Percentiles rank a stretch among this genome's conserved stretches.
Evolutionary conservation across 2,113 vertebrate species (phyloP).

Genomic region (Antechinus stuartii): DNA sequence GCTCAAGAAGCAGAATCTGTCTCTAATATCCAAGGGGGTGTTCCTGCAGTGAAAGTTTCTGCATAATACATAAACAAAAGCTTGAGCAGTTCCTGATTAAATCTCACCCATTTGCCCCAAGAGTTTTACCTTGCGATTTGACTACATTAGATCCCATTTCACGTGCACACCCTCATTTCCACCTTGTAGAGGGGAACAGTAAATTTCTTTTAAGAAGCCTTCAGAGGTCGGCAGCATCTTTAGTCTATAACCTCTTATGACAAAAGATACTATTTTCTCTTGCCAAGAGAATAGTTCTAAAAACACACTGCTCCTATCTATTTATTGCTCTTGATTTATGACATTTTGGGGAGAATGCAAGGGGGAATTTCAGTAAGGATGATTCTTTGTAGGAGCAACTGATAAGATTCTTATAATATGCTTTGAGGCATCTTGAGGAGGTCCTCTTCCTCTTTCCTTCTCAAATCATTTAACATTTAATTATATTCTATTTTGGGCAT

Average conservation of each 20-base stretch:
- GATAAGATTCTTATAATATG: background rate
- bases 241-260: slow-evolving; percentile 44
- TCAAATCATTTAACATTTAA: background rate
- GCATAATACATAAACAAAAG: background rate
- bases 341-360: background rate
- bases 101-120: slow-evolving; percentile 49
- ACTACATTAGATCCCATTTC: slow-evolving; percentile 66
- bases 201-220: slow-evolving; percentile 71
- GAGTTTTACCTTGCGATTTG: slow-evolving; percentile 59
- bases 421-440: background rate
- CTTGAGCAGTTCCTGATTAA: background rate
- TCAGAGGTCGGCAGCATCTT: slow-evolving; percentile 50
- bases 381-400: background rate
- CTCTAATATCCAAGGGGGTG: background rate
- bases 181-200: slow-evolving; percentile 41
- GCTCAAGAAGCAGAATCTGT: background rate
- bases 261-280: slow-evolving; percentile 68
- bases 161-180: slow-evolving; percentile 46
- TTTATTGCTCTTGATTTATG: slow-evolving; percentile 62
- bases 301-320: slow-evolving; percentile 58
- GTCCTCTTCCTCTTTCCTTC: background rate
- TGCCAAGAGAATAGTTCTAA: slow-evolving; percentile 68
- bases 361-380: background rate
- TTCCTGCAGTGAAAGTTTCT: background rate
- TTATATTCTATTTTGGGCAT: background rate